Evolutionary conservation across 2,113 vertebrate species (phyloP).

Genomic region (Suncus etruscus): DNA sequence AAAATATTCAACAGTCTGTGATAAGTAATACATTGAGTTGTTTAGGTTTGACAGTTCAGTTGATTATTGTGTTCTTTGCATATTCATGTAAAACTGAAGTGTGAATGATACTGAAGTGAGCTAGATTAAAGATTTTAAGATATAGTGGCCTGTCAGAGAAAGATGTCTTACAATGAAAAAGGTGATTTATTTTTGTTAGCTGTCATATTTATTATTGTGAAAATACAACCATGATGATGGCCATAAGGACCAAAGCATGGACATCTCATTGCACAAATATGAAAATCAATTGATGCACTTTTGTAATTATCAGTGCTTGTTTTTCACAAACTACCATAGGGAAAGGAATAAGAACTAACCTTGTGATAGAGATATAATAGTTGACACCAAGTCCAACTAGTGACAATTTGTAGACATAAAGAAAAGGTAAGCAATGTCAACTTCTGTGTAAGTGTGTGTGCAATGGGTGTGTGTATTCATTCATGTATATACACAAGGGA

Average conservation of each 20-base stretch:
- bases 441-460: conserved; percentile 2
- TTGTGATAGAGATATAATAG: conserved; percentile 39
- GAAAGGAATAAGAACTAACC: conserved; percentile 46
- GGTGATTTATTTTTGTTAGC: conserved; percentile 79
- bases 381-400: conserved; percentile 48
- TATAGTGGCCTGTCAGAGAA: conserved; percentile 75
- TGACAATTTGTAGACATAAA: conserved; percentile 62
- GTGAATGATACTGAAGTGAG: conserved; percentile 83
- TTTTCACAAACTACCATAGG: conserved; percentile 61
- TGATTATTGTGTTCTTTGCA: conserved; percentile 78
- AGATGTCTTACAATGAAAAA: conserved; percentile 55
- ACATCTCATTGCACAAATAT: conserved; percentile 10
- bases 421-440: conserved; percentile 62
- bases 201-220: conserved; percentile 77
- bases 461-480: conserved; percentile 20
- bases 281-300: conserved; percentile 40
- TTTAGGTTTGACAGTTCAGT: conserved; percentile 76
- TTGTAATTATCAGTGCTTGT: conserved; percentile 59
- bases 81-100: conserved; percentile 80
- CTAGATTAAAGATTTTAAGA: conserved; percentile 82
- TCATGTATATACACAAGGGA: conserved; percentile 55
- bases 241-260: conserved; percentile 63
- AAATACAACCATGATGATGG: conserved; percentile 59
- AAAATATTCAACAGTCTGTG: conserved; percentile 37
- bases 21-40: conserved; percentile 61